Percentiles rank a stretch among this genome's conserved stretches.
These are phyloP conservation scores for Cichladusa arquata DNA, from an alignment of 2,113 vertebrate genomes.

Conservation along the genomic window DNA sequence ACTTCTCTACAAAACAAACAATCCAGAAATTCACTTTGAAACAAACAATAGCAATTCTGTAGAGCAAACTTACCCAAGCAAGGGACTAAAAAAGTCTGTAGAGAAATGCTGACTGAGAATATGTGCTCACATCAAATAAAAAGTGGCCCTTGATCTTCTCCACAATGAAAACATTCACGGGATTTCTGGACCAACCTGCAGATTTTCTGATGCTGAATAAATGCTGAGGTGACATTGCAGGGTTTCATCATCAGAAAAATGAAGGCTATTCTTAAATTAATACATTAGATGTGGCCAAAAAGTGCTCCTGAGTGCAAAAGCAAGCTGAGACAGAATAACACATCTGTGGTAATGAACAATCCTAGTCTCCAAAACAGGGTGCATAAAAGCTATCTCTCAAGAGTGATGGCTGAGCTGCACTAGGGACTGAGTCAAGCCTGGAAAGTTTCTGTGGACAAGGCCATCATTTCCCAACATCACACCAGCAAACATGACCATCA, in stretches of 20 bases:
- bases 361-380: not conserved
- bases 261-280: not conserved
- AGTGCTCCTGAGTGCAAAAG: not conserved
- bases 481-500: not conserved
- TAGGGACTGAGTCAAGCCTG: not conserved
- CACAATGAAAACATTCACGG: not conserved
- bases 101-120: not conserved
- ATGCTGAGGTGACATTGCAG: not conserved
- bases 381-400: not conserved
- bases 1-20: not conserved
- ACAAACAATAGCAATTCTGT: not conserved
- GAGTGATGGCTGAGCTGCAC: not conserved
- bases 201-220: not conserved
- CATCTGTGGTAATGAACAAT: not conserved
- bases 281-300: not conserved
- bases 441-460: not conserved
- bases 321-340: not conserved
- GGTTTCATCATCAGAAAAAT: not conserved
- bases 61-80: not conserved
- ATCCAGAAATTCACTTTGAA: not conserved
- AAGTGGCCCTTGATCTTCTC: not conserved
- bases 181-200: not conserved
- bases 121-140: not conserved
- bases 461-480: not conserved
- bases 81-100: not conserved